These are phyloP conservation scores for Syncerus caffer DNA, from an alignment of 2,797 vertebrate species.

Conservation along the genomic window DNA sequence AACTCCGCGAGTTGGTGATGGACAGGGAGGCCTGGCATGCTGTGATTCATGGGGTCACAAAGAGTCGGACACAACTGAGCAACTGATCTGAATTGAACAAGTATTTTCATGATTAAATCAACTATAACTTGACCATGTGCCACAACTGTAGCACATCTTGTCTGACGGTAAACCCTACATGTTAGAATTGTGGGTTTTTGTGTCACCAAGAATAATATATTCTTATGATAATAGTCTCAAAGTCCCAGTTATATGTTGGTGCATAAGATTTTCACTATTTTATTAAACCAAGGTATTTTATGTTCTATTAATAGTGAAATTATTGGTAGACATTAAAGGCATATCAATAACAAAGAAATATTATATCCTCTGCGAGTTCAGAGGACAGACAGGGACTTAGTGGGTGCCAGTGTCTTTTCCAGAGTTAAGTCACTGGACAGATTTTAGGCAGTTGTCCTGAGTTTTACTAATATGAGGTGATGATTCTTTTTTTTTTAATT, in stretches of 20 bases:
- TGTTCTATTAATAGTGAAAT: not conserved
- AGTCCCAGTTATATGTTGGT: not conserved
- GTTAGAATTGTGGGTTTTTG: not conserved
- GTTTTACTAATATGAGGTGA: not conserved
- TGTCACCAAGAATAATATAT: not conserved
- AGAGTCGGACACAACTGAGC: too few species aligned
- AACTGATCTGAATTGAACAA: too few species aligned
- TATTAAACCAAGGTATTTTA: not conserved
- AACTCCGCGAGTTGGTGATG: too few species aligned
- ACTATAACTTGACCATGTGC: not conserved
- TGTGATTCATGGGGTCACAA: too few species aligned
- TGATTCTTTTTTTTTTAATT: not conserved
- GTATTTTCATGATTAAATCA: not conserved
- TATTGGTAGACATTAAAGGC: not conserved
- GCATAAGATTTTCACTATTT: not conserved
- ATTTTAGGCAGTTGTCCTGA: not conserved
- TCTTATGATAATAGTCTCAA: not conserved
- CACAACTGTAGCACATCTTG: not conserved
- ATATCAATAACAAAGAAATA: not conserved
- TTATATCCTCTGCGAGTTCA: not conserved
- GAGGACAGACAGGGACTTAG: not conserved
- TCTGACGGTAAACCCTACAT: not conserved
- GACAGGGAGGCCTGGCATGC: too few species aligned
- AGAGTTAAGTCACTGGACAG: not conserved
- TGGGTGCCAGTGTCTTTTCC: not conserved